Conservation (phyloP, 1,140 invertebrate species). For the Helicoverpa zea region DNA sequence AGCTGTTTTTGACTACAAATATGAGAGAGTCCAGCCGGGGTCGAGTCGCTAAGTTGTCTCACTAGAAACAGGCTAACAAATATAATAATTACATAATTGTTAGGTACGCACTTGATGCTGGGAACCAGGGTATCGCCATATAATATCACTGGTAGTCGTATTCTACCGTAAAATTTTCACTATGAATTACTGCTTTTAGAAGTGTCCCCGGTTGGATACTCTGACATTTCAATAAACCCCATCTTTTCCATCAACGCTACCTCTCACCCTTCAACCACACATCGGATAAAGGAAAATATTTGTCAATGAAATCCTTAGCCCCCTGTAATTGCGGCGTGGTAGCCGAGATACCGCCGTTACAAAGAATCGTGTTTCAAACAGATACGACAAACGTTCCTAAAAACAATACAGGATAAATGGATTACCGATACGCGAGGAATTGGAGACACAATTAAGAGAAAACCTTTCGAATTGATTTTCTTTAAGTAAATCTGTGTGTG, state of each 20-base stretch:
- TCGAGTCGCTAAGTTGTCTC: too few species aligned
- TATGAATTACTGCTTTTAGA: too few species aligned
- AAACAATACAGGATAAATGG: conserved; percentile 40
- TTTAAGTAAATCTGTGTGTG: neutral
- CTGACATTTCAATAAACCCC: too few species aligned
- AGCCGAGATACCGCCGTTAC: conserved; percentile 37
- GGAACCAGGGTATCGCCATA: too few species aligned
- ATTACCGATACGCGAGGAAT: conserved; percentile 32
- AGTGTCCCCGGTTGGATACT: too few species aligned
- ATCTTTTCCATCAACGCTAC: neutral
- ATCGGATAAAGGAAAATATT: conserved; percentile 78
- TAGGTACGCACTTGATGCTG: too few species aligned
- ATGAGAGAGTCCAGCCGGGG: too few species aligned
- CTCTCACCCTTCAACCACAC: conserved; percentile 52
- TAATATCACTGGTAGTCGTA: too few species aligned
- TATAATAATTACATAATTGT: too few species aligned
- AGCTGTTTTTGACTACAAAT: conserved; percentile 1
- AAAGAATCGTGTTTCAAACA: conserved; percentile 39
- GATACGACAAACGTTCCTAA: conserved; percentile 16
- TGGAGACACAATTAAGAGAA: conserved; percentile 36
- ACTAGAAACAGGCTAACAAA: too few species aligned
- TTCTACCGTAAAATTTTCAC: too few species aligned
- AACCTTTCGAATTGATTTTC: conserved; percentile 31
- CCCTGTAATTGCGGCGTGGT: conserved; percentile 69
- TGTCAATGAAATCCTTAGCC: conserved; percentile 78